Evolutionary conservation across 2,888 invertebrate genomes (phyloP), one percentile per base, ranked within the genome.

Genomic region (Crematogaster levior): DNA sequence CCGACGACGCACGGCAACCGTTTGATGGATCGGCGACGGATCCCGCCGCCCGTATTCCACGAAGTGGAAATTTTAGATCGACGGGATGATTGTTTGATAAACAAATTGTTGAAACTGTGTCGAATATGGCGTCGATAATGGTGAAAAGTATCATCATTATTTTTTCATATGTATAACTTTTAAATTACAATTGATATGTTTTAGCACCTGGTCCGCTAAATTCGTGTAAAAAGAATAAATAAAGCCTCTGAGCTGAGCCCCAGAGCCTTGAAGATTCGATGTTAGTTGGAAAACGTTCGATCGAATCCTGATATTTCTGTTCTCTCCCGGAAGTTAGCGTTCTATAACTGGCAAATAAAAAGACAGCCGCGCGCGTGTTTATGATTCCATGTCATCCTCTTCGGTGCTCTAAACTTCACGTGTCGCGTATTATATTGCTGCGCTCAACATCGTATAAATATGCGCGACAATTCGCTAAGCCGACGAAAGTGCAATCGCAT

Each of bases 21-120:
- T 82, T 81, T 85, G 85, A 81, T 77, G 56, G 53, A 65, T 72
- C 68, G 75, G 56, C 83, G 77, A 40, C 56, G 83, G 73, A 74
- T 68, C 18, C 34, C 53, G 46, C 30, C 68, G 30, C 37, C 34
- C 63, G 68, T 81, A 21, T 27, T 70, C 15, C 70, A 5, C 34
- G 24, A 58, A 21, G 34, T n/a, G 3, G 15, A 72, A 70, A 21
- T 24, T 34, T 61, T 12, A 15, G 15, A 18, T 24, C 40, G 10
- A 24, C 51, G 5, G 21, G 21, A 15, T 3, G 21, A 40, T 34
- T 9, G 27, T 30, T 58, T 5, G 24, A 24, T 21, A 27, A n/a
- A 27, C 1, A n/a, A 73, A 30, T 46, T n/a, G 15, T 6, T 12
- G 6, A 37, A 48, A 24, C 12, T 43, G 7, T 43, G 15, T 6